A percentile compares a stretch with the other conserved stretches of the same genome.
phyloP scores from a whole-genome alignment of 2,113 vertebrate genomes.

The Urocynchramus pylzowi region DNA sequence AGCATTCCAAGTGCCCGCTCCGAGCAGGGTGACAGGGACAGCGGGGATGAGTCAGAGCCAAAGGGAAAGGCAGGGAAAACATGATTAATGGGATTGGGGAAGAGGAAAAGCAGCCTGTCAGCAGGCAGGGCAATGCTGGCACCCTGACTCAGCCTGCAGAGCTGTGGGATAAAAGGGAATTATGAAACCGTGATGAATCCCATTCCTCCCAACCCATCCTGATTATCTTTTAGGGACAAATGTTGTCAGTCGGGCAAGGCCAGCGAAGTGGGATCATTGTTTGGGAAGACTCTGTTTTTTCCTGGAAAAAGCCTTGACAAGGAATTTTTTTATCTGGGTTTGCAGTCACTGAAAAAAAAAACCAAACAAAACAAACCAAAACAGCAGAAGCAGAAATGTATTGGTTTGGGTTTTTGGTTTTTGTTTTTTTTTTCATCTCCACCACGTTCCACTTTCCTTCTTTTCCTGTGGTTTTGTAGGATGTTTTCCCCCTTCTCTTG shows the following conservation, averaged over 20 bases:
- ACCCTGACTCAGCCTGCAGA: background rate
- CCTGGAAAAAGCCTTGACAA: background rate
- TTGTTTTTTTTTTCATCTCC: background rate
- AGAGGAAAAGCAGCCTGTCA: background rate
- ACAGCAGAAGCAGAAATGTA: background rate
- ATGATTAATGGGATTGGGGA: background rate
- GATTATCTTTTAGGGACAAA: background rate
- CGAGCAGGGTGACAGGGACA: background rate
- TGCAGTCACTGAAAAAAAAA: background rate
- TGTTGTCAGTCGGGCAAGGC: background rate
- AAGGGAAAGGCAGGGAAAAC: background rate
- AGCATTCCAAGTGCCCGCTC: background rate
- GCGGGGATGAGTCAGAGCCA: background rate
- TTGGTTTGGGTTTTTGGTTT: background rate
- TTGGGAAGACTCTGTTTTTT: background rate
- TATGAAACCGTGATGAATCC: background rate
- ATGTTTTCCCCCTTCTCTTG: background rate
- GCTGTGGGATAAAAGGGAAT: background rate
- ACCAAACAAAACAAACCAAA: too few relatives aligned
- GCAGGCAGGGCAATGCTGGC: slow-evolving; percentile 6
- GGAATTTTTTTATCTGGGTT: background rate
- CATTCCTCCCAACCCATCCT: background rate
- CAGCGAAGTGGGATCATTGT: rapidly evolving
- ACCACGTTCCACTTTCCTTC: background rate
- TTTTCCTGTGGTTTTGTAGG: background rate